These are phyloP conservation scores for Cecidostiba fungosa DNA, from an alignment of 2,888 invertebrate genomes.

Conservation along the genomic window DNA sequence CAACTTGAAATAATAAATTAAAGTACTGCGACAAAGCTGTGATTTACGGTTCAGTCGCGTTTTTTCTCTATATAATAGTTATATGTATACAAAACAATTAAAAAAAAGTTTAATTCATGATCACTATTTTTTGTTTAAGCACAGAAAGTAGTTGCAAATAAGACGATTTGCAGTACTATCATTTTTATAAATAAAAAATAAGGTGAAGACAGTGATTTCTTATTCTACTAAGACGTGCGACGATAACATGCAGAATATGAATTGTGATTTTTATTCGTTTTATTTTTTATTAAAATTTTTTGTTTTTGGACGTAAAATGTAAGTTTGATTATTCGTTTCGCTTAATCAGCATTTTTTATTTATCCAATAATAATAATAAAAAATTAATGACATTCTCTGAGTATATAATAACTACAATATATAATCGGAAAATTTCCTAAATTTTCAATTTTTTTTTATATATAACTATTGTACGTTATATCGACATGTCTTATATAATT, in stretches of 20 bases:
- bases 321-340: background rate
- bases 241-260: background rate
- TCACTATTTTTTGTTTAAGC: background rate
- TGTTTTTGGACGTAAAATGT: background rate
- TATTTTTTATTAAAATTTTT: background rate
- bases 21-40: conserved; percentile 66
- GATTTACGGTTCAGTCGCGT: conserved; percentile 10
- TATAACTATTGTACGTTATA: background rate
- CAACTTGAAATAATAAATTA: conserved; percentile 74
- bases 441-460: background rate
- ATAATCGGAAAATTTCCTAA: background rate
- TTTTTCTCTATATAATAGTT: background rate
- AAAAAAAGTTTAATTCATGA: background rate
- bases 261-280: background rate
- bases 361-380: background rate
- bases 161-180: no score
- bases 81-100: background rate
- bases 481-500: background rate
- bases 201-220: no score
- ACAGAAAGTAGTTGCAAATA: background rate
- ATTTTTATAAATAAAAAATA: no score
- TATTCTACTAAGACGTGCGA: background rate
- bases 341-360: conserved; percentile 18
- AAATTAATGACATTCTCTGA: background rate
- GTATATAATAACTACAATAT: background rate